phyloP scores from a whole-genome alignment of 37 sponge, comb jelly and placozoan species.

The Crambe crambe region DNA sequence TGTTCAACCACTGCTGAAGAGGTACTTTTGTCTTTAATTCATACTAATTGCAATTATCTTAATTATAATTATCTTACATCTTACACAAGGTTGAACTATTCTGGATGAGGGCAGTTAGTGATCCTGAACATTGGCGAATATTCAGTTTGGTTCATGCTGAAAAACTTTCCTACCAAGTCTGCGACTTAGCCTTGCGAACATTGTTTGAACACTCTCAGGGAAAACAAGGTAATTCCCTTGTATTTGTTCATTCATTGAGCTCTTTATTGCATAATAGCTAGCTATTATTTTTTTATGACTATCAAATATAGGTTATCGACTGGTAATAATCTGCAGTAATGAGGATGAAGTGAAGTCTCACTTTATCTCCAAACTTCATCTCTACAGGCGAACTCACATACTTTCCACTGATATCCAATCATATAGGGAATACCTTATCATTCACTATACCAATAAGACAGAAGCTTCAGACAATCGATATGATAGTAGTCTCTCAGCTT shows the following conservation, averaged over 20 bases:
- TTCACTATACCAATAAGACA: constrained; percentile 6
- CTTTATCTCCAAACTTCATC: constrained; percentile 48
- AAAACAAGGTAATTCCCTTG: constrained; percentile 10
- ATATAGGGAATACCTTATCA: constrained; percentile 19
- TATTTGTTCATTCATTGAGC: too few relatives aligned
- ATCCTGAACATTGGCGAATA: constrained; percentile 49
- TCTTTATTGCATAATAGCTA: too few relatives aligned
- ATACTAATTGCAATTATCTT: neutral
- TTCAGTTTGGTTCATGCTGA: constrained; percentile 78
- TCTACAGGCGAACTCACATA: constrained; percentile 4
- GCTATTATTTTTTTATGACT: neutral
- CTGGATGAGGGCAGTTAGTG: constrained; percentile 69
- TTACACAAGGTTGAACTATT: constrained; percentile 52
- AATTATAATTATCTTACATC: neutral
- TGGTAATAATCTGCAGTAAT: constrained; percentile 68
- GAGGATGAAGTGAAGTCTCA: constrained; percentile 65
- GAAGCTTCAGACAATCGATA: neutral
- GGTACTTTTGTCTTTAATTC: constrained; percentile 15
- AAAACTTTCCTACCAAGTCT: constrained; percentile 59
- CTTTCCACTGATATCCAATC: neutral
- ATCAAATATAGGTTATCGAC: constrained; percentile 35
- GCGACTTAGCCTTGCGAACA: constrained; percentile 48
- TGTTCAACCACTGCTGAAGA: constrained; percentile 68
- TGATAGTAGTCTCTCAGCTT: neutral
- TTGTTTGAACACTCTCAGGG: constrained; percentile 43